Evolutionary conservation across 53 echinoderm and acorn worm genomes (phyloP).

Genomic region (Actinopyga echinites): DNA sequence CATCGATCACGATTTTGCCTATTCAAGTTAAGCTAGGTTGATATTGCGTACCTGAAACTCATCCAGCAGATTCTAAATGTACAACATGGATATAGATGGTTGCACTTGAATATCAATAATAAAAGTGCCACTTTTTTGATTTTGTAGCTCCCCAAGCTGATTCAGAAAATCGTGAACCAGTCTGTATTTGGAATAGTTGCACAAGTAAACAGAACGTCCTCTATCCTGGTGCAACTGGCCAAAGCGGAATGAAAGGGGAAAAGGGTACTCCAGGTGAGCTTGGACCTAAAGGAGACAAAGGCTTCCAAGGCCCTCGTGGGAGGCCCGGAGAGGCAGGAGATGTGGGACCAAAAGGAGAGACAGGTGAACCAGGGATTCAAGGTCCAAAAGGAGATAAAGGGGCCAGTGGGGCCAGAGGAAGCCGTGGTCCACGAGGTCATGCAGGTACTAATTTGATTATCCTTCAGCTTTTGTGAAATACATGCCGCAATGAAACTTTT

Average conservation of each 20-base stretch:
- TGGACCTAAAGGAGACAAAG: conserved; percentile 21
- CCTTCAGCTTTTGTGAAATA: too few relatives aligned
- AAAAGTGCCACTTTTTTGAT: too few relatives aligned
- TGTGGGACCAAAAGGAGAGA: too few relatives aligned
- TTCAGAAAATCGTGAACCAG: not conserved
- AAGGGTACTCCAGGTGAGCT: not conserved
- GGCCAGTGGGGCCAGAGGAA: not conserved
- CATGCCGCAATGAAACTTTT: too few relatives aligned
- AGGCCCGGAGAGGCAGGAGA: not conserved
- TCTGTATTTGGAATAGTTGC: not conserved
- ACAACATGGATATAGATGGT: too few relatives aligned
- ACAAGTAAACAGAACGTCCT: not conserved
- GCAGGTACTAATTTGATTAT: not conserved
- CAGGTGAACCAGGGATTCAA: not conserved
- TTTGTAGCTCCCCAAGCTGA: too few relatives aligned
- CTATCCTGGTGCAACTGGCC: not conserved
- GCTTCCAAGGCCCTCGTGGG: not conserved
- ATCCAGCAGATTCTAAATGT: too few relatives aligned
- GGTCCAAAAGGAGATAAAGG: not conserved
- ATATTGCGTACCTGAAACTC: too few relatives aligned
- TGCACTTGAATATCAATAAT: too few relatives aligned
- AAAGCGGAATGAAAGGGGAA: not conserved
- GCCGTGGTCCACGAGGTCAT: not conserved
- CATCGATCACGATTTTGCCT: too few relatives aligned
- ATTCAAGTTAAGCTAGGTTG: too few relatives aligned